Evolutionary conservation across 2,797 vertebrate genomes (phyloP), one percentile per base, ranked within the genome.

Genomic region (Gastrophryne carolinensis): DNA sequence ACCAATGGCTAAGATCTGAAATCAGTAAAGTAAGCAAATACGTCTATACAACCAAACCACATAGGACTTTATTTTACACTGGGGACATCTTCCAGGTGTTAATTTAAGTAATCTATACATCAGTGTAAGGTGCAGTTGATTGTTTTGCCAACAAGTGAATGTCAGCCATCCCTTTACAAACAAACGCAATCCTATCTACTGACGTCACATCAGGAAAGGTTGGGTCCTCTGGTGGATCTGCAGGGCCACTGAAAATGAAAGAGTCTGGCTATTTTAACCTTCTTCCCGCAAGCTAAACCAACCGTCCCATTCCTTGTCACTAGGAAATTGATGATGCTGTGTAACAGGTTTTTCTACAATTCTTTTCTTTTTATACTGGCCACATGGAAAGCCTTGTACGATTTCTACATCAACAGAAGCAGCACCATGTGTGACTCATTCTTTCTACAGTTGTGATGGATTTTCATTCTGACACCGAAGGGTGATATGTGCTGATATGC

Each of bases 241-340:
- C 5, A 79, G 78, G 62, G 2, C 56, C 30, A 61, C 67, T 79
- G 67, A 56, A 58, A 62, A 62, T 61, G 21, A 75, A 63, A 76
- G 57, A 70, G 49, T 35, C 26, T n/a, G 29, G 58, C 32, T 65
- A 64, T 58, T 71, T 4, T 0, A 8, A 9, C 15, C 50, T 70
- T 66, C 74, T 78, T 77, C 79, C 70, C 78, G 30, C 4, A 0
- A 37, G 57, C 63, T 80, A 79, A 78, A 58, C 58, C 57, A 78
- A 57, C 60, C 10, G 17, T 77, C 52, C 58, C 32, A 64, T 32
- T 71, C 53, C 1, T 1, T 19, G 24, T 30, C 67, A 30, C 12
- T 12, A 72, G 80, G 41, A 8, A 66, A 50, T 26, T 57, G 63
- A 77, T 71, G 12, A 62, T 27, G 65, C 0, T 24, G 57, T 64